Evolutionary conservation across 2,888 invertebrate genomes (phyloP).

Genomic region (Adela reaumurella): DNA sequence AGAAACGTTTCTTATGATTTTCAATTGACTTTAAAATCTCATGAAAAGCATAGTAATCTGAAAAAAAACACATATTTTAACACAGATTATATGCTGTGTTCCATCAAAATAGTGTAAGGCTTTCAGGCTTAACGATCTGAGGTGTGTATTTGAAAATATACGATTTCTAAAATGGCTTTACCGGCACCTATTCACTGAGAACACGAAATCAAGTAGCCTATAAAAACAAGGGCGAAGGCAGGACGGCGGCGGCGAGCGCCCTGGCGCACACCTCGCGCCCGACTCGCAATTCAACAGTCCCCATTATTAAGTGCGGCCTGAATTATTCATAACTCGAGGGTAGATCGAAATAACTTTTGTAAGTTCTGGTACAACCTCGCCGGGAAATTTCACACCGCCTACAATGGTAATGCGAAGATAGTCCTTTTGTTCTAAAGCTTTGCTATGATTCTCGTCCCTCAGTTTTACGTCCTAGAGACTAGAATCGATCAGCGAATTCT

Average conservation of each 20-base stretch:
- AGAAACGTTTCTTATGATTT: too few species aligned
- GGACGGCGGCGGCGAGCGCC: too few species aligned
- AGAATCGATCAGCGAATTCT: background rate
- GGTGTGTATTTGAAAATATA: too few species aligned
- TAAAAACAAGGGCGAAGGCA: background rate
- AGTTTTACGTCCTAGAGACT: background rate
- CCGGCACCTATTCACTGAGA: too few species aligned
- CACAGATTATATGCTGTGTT: too few species aligned
- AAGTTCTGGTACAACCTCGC: constrained; percentile 7
- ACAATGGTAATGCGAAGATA: background rate
- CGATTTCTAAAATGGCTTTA: too few species aligned
- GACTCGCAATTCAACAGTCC: constrained; percentile 10
- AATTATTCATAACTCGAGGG: constrained; percentile 49
- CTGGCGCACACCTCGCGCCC: background rate
- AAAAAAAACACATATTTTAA: too few species aligned
- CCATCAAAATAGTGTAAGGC: too few species aligned
- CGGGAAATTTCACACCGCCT: constrained; percentile 5
- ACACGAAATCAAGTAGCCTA: background rate
- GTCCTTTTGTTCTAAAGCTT: background rate
- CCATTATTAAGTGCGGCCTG: constrained; percentile 48
- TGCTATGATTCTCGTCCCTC: background rate
- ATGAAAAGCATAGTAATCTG: too few species aligned
- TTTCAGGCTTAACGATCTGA: too few species aligned
- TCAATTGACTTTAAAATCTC: too few species aligned
- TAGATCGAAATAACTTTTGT: constrained; percentile 32